phyloP scores from a whole-genome alignment of 2,888 invertebrate species.

The Oligia fasciuncula region DNA sequence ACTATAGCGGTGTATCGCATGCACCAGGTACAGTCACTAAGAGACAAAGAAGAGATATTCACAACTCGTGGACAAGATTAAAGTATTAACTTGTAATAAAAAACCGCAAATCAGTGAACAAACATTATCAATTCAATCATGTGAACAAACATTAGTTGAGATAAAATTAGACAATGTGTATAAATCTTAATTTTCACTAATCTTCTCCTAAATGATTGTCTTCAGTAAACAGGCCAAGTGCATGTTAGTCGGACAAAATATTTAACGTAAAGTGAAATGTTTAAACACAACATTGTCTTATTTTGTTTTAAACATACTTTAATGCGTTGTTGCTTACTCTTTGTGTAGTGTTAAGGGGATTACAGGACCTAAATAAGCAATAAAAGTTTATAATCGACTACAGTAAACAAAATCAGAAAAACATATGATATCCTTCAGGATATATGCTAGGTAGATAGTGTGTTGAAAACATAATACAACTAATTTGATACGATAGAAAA shows the following conservation, averaged over 20 bases:
- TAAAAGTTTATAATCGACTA: too few relatives aligned
- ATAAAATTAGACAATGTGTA: neutral
- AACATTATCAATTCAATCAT: neutral
- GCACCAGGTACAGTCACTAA: too few relatives aligned
- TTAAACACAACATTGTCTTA: constrained; percentile 39
- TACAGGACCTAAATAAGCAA: too few relatives aligned
- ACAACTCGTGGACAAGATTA: constrained; percentile 11
- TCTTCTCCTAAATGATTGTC: constrained; percentile 45
- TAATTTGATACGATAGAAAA: too few relatives aligned
- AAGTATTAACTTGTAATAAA: constrained; percentile 30
- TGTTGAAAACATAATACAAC: too few relatives aligned
- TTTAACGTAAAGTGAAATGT: constrained; percentile 22
- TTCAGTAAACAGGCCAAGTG: constrained; percentile 29
- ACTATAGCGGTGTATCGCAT: too few relatives aligned
- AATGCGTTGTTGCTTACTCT: neutral
- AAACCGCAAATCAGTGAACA: neutral
- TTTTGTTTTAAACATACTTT: constrained; percentile 33
- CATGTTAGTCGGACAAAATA: constrained; percentile 26
- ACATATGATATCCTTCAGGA: too few relatives aligned
- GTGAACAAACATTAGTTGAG: constrained; percentile 10
- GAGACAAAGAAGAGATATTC: neutral
- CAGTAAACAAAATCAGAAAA: too few relatives aligned
- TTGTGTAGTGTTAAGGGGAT: constrained; percentile 8
- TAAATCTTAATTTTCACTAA: constrained; percentile 49
- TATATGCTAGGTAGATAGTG: too few relatives aligned